phyloP scores from a whole-genome alignment of 2,113 vertebrate species.

The Dipodomys ordii region DNA sequence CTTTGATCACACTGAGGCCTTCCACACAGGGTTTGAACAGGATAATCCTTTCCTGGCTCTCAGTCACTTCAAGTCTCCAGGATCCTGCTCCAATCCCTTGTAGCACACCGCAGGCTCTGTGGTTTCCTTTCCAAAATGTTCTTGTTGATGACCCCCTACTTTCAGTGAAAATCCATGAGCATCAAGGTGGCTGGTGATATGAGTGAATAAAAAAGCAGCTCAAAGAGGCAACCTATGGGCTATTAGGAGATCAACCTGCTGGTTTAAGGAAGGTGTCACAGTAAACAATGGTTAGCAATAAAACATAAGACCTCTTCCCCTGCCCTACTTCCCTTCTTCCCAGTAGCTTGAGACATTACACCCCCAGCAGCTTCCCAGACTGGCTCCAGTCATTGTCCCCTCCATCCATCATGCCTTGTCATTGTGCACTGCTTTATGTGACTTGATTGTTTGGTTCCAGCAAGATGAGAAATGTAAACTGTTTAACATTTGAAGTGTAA shows the following conservation, averaged over 20 bases:
- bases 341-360: neutral
- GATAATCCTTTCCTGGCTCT: slow-evolving; percentile 7
- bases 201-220: neutral
- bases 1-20: neutral
- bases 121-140: neutral
- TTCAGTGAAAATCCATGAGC: slow-evolving; percentile 28
- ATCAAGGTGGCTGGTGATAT: neutral
- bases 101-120: neutral
- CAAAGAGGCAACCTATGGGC: neutral
- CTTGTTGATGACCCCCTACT: neutral
- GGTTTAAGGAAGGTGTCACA: neutral
- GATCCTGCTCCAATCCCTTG: slow-evolving; percentile 10
- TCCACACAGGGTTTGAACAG: neutral
- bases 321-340: neutral
- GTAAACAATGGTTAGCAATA: neutral
- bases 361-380: neutral
- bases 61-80: neutral
- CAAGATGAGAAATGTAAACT: neutral
- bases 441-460: neutral
- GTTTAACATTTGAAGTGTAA: neutral
- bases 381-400: neutral
- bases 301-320: neutral
- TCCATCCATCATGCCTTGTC: neutral
- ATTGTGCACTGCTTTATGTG: neutral
- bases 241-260: neutral